Evolutionary conservation across 2,113 vertebrate genomes (phyloP), one percentile per base, ranked within the genome.

Genomic region (Alexandromys fortis): DNA sequence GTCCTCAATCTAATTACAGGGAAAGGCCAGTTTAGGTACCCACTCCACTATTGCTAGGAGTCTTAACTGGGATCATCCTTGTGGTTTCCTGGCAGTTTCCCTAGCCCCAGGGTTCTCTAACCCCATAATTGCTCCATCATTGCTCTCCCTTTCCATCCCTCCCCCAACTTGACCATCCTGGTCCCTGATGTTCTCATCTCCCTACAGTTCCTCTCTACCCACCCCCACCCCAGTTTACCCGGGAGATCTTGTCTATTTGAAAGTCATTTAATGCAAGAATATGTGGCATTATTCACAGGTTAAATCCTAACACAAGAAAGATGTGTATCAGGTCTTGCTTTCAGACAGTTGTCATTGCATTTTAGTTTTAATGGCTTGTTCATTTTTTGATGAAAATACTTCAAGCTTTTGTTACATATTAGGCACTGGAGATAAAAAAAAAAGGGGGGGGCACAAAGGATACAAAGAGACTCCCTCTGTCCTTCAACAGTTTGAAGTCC

Each of bases 321-420:
- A 75, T 89, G 4, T 70, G 92, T 82, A 68, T 78, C 70, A 82
- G 14, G 38, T 49, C 55, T 82, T 30, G 6, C 7, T 95, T 96
- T 86, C 55, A 47, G 35, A 86, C 12, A 89, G 3, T 92, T 96
- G 6, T 91, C 68, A 89, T 82, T 73, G 52, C n/a, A 30, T 90
- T n/a, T 93, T 95, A 90, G 79, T 90, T 93, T 96, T 90, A 55
- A 63, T 91, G 92, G 16, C 58, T 96, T 96, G 26, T 63, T 86
- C 14, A 86, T 90, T 96, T 91, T 97, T 92, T 78, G 13, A 52
- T 78, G 47, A 88, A 45, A 17, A 12, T 72, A 65, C 45, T 93
- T 82, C 61, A 77, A 94, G 11, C 26, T 91, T 73, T 45, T 95
- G 24, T 94, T 94, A 55, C 42, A 47, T 81, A 2, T 88, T 97